Conservation (phyloP, 1,140 invertebrate genomes). For the Eurosta solidaginis region DNA sequence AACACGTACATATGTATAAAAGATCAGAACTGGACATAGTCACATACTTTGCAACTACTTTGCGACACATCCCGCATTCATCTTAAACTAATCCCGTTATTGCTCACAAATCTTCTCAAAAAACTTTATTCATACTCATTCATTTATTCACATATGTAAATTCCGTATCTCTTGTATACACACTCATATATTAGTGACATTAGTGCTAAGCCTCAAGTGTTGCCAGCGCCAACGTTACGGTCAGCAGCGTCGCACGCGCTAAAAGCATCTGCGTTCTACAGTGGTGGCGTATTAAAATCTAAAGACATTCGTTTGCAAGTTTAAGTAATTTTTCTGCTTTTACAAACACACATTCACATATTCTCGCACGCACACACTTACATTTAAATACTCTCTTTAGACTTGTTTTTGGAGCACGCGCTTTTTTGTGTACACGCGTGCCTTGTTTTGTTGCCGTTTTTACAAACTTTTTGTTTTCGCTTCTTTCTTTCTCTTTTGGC, state of each 20-base stretch:
- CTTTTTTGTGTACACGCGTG: not conserved
- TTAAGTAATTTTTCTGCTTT: not conserved
- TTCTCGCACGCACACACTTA: no score
- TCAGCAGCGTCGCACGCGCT: not conserved
- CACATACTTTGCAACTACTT: no score
- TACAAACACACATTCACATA: no score
- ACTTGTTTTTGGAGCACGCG: not conserved
- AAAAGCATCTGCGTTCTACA: not conserved
- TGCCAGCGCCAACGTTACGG: not conserved
- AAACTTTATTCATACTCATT: no score
- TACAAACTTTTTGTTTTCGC: not conserved
- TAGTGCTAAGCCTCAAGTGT: not conserved
- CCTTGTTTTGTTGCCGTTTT: not conserved
- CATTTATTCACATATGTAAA: no score
- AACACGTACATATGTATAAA: no score
- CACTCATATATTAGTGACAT: no score
- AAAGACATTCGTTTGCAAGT: not conserved
- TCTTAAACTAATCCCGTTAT: no score
- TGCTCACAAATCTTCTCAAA: no score
- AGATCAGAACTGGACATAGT: no score
- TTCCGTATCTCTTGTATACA: not conserved
- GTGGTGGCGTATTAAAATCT: not conserved
- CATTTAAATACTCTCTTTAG: not conserved
- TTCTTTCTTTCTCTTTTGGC: slow-evolving; percentile 30
- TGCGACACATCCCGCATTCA: no score